Percentiles rank a stretch among this genome's conserved stretches.
phyloP scores from a whole-genome alignment of 2,888 invertebrate species.

The Aricia artaxerxes region DNA sequence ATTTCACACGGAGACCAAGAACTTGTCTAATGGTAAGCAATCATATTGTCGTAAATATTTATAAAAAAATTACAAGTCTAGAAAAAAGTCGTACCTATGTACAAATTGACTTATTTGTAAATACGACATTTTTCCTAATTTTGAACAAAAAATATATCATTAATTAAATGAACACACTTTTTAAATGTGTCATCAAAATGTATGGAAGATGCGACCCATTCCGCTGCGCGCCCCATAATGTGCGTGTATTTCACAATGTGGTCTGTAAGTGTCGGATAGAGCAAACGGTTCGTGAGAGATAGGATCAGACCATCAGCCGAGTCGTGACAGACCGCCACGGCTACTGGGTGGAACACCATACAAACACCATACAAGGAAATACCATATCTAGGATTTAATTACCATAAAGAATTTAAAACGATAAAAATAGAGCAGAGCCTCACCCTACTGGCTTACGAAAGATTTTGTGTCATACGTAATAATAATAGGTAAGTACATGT shows the following conservation, averaged over 20 bases:
- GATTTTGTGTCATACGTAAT: not conserved
- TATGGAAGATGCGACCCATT: too few relatives aligned
- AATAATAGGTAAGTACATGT: too few relatives aligned
- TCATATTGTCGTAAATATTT: too few relatives aligned
- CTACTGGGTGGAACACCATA: constrained; percentile 41
- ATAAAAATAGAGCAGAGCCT: constrained; percentile 17
- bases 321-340: constrained; percentile 49
- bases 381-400: constrained; percentile 24
- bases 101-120: too few relatives aligned
- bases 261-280: constrained; percentile 39
- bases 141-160: too few relatives aligned
- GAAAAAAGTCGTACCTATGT: too few relatives aligned
- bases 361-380: constrained; percentile 22
- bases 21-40: too few relatives aligned
- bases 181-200: too few relatives aligned
- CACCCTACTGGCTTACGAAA: not conserved
- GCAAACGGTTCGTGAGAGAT: constrained; percentile 43
- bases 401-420: constrained; percentile 5
- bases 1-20: not conserved
- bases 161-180: too few relatives aligned
- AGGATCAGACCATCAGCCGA: constrained; percentile 49
- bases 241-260: constrained; percentile 31
- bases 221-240: not conserved
- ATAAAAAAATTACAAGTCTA: too few relatives aligned
- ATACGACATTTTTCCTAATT: too few relatives aligned